Percentiles rank a stretch among this genome's conserved stretches.
These are phyloP conservation scores for Borostomias antarcticus DNA, from an alignment of 2,797 vertebrate species.

Conservation along the genomic window DNA sequence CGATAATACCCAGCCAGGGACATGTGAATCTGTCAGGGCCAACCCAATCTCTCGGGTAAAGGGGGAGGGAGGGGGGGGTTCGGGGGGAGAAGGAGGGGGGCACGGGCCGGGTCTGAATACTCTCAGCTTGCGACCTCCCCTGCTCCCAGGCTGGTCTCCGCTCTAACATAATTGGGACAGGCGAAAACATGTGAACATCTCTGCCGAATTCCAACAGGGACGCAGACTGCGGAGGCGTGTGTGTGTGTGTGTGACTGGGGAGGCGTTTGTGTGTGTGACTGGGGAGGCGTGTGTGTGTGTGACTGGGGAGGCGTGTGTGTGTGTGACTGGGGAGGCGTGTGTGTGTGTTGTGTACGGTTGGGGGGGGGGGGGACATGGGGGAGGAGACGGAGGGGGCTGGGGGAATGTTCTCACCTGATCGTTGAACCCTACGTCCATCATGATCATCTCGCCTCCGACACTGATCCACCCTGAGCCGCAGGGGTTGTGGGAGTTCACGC, in stretches of 20 bases:
- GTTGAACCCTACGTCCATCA: constrained; percentile 91
- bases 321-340: neutral
- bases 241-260: no score
- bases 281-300: neutral
- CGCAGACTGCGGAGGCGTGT: no score
- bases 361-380: constrained; percentile 5
- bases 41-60: no score
- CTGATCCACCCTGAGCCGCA: constrained; percentile 95
- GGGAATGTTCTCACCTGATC: constrained; percentile 89
- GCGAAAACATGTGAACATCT: no score
- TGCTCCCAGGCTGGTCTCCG: no score
- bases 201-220: no score
- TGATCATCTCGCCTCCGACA: constrained; percentile 94
- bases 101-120: no score
- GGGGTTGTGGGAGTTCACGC: constrained; percentile 94
- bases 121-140: no score
- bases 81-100: neutral
- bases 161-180: no score
- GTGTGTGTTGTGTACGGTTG: neutral
- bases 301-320: neutral
- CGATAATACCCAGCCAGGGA: constrained; percentile 42
- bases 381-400: constrained; percentile 9
- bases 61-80: no score
- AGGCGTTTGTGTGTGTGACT: no score
- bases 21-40: no score